phyloP scores from a whole-genome alignment of 2,113 vertebrate species.

The Microtus oregoni region DNA sequence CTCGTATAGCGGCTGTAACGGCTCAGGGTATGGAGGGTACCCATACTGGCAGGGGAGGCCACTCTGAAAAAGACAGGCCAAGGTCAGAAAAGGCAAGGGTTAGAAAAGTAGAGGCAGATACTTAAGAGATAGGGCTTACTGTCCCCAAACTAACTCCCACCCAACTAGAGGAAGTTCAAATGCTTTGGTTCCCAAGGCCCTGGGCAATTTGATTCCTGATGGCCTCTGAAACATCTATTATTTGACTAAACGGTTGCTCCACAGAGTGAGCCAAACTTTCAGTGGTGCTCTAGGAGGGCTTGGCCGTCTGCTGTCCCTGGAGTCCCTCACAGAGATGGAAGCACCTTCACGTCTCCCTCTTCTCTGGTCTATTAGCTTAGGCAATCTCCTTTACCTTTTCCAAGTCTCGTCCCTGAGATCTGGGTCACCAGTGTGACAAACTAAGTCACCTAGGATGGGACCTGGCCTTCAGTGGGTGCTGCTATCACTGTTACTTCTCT shows the following conservation, averaged over 20 bases:
- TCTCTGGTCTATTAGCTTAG: not conserved
- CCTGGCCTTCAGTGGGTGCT: not conserved
- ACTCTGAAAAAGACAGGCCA: conserved; percentile 86
- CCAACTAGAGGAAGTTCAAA: not conserved
- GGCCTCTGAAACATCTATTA: not conserved
- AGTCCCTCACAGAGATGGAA: not conserved
- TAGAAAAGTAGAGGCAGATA: not conserved
- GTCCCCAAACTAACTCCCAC: not conserved
- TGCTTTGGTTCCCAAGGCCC: not conserved
- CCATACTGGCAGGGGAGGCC: conserved; percentile 89
- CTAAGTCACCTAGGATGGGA: not conserved
- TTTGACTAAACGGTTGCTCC: too few species aligned
- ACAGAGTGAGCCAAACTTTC: too few species aligned
- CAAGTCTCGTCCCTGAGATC: not conserved
- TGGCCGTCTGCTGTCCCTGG: too few species aligned
- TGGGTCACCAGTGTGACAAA: not conserved
- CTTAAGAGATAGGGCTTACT: not conserved
- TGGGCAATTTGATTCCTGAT: not conserved
- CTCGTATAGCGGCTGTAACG: conserved; percentile 96
- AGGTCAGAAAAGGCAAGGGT: conserved; percentile 37
- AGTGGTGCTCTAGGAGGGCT: too few species aligned
- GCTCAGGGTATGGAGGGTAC: conserved; percentile 91
- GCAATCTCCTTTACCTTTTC: not conserved
- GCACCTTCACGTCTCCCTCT: not conserved
- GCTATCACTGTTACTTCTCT: not conserved